Evolutionary conservation across 2,797 vertebrate genomes (phyloP).

Genomic region (Australoheros facetus): DNA sequence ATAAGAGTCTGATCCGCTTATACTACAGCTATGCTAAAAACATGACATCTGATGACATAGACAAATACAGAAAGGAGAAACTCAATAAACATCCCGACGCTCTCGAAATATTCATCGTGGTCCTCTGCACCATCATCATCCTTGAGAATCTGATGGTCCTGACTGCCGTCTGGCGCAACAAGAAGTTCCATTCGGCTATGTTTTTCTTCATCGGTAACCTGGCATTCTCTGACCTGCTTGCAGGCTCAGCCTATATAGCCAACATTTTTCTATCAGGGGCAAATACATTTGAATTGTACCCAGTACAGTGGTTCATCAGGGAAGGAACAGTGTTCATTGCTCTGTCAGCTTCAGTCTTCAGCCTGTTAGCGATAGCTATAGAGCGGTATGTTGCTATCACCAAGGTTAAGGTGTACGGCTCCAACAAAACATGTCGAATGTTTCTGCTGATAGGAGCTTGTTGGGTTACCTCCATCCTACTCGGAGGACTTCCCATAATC

Average conservation of each 20-base stretch:
- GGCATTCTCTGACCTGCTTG: conserved; percentile 92
- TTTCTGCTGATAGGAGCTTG: conserved; percentile 92
- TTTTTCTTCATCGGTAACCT: conserved; percentile 97
- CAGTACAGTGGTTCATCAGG: conserved; percentile 93
- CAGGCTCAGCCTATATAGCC: conserved; percentile 90
- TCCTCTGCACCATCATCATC: conserved; percentile 90
- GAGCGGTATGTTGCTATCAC: conserved; percentile 93
- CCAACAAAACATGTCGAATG: conserved; percentile 91
- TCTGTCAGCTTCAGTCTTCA: conserved; percentile 92
- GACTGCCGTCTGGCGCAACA: conserved; percentile 89
- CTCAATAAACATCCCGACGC: conserved; percentile 43
- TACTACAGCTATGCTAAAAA: conserved; percentile 89
- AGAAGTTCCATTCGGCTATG: conserved; percentile 96
- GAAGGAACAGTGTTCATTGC: conserved; percentile 95
- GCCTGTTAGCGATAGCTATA: conserved; percentile 94
- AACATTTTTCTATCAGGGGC: conserved; percentile 90
- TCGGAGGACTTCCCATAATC: conserved; percentile 92
- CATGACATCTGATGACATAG: conserved; percentile 44
- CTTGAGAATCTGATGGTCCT: conserved; percentile 94
- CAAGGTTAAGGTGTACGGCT: conserved; percentile 91
- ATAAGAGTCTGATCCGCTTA: conserved; percentile 78
- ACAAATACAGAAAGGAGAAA: neutral
- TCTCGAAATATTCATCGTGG: conserved; percentile 80
- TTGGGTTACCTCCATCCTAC: conserved; percentile 89
- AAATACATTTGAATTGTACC: conserved; percentile 83